Conservation (phyloP, 2,797 vertebrate species). For the Bradypus variegatus region DNA sequence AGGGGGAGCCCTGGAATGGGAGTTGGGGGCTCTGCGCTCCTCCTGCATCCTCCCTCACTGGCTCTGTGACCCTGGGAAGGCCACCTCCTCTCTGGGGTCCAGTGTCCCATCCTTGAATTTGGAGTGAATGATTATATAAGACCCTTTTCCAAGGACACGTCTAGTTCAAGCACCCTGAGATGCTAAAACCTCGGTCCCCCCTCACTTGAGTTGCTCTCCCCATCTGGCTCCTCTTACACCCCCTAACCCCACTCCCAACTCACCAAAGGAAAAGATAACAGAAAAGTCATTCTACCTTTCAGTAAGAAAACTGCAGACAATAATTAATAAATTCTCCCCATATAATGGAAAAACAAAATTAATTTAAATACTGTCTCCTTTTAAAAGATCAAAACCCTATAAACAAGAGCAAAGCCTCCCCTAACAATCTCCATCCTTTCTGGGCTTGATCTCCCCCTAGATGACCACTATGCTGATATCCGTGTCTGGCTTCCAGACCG, state of each 20-base stretch:
- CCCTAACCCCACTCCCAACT: not conserved
- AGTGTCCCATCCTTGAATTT: not conserved
- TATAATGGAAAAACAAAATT: not conserved
- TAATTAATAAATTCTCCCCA: not conserved
- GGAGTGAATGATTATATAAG: not conserved
- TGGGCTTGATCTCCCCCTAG: not conserved
- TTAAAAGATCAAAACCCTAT: not conserved
- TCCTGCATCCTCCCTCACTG: not conserved
- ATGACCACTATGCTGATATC: too few relatives aligned
- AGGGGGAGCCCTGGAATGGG: not conserved
- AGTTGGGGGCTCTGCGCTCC: too few relatives aligned
- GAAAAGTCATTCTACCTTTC: not conserved
- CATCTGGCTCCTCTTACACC: not conserved
- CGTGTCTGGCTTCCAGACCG: not conserved
- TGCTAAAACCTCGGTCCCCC: not conserved
- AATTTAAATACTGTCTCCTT: not conserved
- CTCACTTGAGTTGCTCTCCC: not conserved
- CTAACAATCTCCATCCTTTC: not conserved
- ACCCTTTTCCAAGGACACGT: not conserved
- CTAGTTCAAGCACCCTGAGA: not conserved
- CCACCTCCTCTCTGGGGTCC: too few relatives aligned
- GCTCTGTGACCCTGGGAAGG: too few relatives aligned
- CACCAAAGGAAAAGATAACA: not conserved
- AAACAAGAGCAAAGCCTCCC: not conserved
- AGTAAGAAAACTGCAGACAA: not conserved